Evolutionary conservation across 1,140 invertebrate species (phyloP).

Genomic region (Bombus waltoni): DNA sequence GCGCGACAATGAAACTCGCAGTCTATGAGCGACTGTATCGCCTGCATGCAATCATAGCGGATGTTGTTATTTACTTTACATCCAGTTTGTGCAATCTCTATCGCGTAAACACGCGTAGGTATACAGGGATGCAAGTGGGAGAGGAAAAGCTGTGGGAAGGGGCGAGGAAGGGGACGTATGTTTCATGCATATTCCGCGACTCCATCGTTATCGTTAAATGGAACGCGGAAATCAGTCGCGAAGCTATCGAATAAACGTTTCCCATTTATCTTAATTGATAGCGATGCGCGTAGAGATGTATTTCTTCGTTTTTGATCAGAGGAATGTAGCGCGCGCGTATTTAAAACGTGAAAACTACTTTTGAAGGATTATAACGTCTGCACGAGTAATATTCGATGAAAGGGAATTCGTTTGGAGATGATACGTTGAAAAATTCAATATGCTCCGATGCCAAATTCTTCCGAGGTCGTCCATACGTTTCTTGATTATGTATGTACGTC

Average conservation of each 20-base stretch:
- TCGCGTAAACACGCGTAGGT: conserved; percentile 38
- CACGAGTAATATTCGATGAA: neutral
- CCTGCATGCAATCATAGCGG: conserved; percentile 55
- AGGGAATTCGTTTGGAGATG: neutral
- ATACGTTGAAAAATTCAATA: conserved; percentile 32
- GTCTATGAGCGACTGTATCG: conserved; percentile 41
- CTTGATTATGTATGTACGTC: conserved; percentile 17
- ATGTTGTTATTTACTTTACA: conserved; percentile 68
- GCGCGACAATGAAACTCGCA: conserved; percentile 49
- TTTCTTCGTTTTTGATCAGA: neutral
- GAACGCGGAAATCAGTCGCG: conserved; percentile 2
- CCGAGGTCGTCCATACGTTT: neutral
- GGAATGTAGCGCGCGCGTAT: neutral
- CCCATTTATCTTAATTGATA: neutral
- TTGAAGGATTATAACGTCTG: neutral
- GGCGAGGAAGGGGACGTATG: neutral
- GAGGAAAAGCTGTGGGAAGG: neutral
- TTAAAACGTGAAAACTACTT: neutral
- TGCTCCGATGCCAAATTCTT: conserved; percentile 30
- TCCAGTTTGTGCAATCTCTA: conserved; percentile 61
- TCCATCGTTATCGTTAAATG: neutral
- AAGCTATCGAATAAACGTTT: conserved; percentile 24
- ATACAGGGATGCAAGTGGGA: neutral
- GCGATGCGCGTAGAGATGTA: too few relatives aligned
- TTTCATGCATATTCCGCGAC: conserved; percentile 28